These are phyloP conservation scores for Goniozus legneri DNA, from an alignment of 1,140 invertebrate genomes.

Conservation along the genomic window DNA sequence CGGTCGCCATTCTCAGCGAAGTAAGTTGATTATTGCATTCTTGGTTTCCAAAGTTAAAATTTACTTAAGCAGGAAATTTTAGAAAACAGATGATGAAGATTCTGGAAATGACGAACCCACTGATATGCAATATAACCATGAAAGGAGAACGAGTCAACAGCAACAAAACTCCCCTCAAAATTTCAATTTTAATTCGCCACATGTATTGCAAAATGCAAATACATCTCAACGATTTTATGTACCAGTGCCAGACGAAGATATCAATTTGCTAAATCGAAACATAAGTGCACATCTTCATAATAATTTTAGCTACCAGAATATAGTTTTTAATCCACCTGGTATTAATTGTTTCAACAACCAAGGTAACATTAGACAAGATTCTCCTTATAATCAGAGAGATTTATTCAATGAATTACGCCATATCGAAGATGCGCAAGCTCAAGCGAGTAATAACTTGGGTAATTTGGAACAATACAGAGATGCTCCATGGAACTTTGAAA, in stretches of 20 bases:
- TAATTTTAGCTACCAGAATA: slow-evolving; percentile 1
- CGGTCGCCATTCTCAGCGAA: slow-evolving; percentile 59
- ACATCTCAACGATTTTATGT: not conserved
- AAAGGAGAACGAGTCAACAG: slow-evolving; percentile 41
- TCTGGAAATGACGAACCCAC: slow-evolving; percentile 93
- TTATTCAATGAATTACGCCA: slow-evolving; percentile 25
- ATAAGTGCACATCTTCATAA: slow-evolving; percentile 3
- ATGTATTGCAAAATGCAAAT: not conserved
- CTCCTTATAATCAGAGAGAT: slow-evolving; percentile 8
- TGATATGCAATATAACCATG: slow-evolving; percentile 60
- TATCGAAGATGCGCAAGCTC: slow-evolving; percentile 18
- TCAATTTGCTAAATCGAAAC: slow-evolving; percentile 6
- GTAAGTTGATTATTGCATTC: slow-evolving; percentile 31
- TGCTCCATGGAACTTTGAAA: slow-evolving; percentile 23
- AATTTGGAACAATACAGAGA: slow-evolving; percentile 4
- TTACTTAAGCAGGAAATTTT: slow-evolving; percentile 6
- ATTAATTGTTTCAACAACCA: not conserved
- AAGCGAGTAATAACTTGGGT: slow-evolving; percentile 2
- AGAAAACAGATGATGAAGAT: slow-evolving; percentile 89
- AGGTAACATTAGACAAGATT: not conserved
- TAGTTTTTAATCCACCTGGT: not conserved
- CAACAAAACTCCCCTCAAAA: slow-evolving; percentile 37
- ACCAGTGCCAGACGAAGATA: slow-evolving; percentile 2
- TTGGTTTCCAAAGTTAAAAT: not conserved
- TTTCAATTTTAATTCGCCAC: slow-evolving; percentile 8